Percentiles rank a stretch among this genome's conserved stretches.
phyloP scores from a whole-genome alignment of 2,797 vertebrate species.

The Okamejei kenojei region DNA sequence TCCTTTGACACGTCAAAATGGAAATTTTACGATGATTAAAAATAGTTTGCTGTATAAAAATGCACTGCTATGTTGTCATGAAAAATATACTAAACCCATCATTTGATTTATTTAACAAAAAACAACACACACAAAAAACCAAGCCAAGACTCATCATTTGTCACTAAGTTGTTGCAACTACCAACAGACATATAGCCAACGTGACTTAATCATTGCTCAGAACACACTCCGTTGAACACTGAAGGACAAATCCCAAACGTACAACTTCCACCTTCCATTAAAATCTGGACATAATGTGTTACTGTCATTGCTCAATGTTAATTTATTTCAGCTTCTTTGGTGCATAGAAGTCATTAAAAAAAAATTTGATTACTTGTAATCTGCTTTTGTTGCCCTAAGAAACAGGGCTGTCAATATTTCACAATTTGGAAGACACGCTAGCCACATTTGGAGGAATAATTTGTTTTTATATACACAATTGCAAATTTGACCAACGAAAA shows the following conservation, averaged over 20 bases:
- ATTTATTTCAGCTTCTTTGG: background rate
- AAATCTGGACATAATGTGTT: too few relatives aligned
- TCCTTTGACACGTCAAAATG: background rate
- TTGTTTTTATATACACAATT: background rate
- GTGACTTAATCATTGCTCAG: background rate
- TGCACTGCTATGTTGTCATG: background rate
- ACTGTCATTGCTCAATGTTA: background rate
- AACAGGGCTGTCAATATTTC: background rate
- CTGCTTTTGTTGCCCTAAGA: background rate
- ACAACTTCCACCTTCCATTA: background rate
- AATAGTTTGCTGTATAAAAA: conserved; percentile 22
- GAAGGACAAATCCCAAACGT: background rate
- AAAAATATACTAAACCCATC: background rate
- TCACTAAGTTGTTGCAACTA: background rate
- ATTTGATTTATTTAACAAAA: background rate
- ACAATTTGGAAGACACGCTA: background rate
- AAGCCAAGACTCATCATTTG: background rate
- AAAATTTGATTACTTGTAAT: background rate
- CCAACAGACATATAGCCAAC: background rate
- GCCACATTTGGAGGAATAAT: background rate
- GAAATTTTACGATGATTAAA: conserved; percentile 3
- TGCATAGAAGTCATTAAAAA: background rate
- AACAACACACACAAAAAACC: background rate
- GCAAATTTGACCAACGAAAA: background rate
- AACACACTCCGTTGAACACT: background rate